A percentile compares a stretch with the other conserved stretches of the same genome.
Evolutionary conservation across 2,888 invertebrate species (phyloP).

Genomic region (Ditula angustiorana): DNA sequence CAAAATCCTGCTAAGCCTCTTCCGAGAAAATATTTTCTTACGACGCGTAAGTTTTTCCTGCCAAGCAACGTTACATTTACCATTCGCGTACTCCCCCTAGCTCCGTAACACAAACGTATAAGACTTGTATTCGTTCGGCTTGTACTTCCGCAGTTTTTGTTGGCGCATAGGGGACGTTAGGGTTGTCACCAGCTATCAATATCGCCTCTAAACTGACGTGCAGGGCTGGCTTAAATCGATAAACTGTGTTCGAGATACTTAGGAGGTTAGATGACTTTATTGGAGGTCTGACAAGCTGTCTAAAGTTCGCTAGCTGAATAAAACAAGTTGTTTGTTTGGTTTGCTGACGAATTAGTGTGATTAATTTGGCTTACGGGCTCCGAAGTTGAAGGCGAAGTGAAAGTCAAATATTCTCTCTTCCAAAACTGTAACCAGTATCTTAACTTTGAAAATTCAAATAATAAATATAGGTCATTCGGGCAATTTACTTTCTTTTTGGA

Average conservation of each 20-base stretch:
- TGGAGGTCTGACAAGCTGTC: conserved; percentile 32
- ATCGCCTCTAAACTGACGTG: conserved; percentile 34
- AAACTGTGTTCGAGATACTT: conserved; percentile 38
- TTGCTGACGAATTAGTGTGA: conserved; percentile 27
- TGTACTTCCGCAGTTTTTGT: background rate
- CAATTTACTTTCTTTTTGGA: background rate
- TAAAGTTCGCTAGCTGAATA: conserved; percentile 35
- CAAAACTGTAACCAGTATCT: background rate
- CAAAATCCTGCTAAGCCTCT: conserved; percentile 38
- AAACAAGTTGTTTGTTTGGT: conserved; percentile 34
- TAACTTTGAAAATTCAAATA: background rate
- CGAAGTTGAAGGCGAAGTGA: background rate
- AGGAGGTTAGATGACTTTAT: conserved; percentile 29
- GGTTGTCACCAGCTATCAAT: conserved; percentile 40
- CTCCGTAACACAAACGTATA: background rate
- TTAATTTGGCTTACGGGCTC: conserved; percentile 15
- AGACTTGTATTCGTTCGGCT: background rate
- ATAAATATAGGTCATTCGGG: background rate
- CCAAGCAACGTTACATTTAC: conserved; percentile 11
- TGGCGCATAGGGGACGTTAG: conserved; percentile 19
- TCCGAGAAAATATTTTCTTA: conserved; percentile 38
- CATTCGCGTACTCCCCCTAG: background rate
- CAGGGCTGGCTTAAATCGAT: conserved; percentile 36
- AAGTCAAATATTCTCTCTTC: background rate
- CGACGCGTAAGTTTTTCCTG: conserved; percentile 32